phyloP scores from a whole-genome alignment of 2,113 vertebrate genomes.

The Brachypteracias leptosomus region DNA sequence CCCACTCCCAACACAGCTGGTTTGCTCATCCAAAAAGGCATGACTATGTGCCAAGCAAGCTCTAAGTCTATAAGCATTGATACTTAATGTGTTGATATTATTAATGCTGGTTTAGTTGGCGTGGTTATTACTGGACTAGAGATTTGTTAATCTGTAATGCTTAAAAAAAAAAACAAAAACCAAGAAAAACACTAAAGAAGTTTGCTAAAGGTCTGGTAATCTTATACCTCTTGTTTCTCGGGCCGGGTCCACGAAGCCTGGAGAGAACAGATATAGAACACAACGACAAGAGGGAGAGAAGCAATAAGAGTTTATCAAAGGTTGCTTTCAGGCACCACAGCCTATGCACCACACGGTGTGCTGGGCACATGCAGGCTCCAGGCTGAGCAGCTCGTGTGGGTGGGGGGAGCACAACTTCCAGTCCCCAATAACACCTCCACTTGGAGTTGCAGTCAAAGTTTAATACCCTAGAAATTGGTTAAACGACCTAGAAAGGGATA shows the following conservation, averaged over 20 bases:
- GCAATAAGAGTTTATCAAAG: constrained; percentile 77
- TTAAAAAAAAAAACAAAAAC: constrained; percentile 22
- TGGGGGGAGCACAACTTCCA: neutral
- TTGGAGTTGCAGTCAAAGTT: neutral
- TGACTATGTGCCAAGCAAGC: constrained; percentile 40
- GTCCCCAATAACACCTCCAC: neutral
- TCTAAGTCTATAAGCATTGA: constrained; percentile 50
- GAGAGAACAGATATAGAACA: constrained; percentile 93
- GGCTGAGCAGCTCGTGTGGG: neutral
- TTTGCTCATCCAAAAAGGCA: constrained; percentile 69
- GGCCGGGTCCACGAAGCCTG: constrained; percentile 99
- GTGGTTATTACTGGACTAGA: constrained; percentile 70
- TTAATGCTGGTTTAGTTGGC: constrained; percentile 65
- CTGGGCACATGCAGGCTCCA: constrained; percentile 76
- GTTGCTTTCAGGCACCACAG: constrained; percentile 57
- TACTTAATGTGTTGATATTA: neutral
- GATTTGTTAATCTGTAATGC: constrained; percentile 70
- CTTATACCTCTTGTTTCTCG: constrained; percentile 97
- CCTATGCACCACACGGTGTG: constrained; percentile 35
- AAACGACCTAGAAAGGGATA: too few relatives aligned
- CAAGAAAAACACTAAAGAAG: constrained; percentile 56
- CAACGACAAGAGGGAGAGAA: constrained; percentile 77
- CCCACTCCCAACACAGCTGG: constrained; percentile 69
- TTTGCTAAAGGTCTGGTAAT: constrained; percentile 83
- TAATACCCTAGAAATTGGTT: neutral